phyloP scores from a whole-genome alignment of 2,113 vertebrate species.

The Siniperca knerii region DNA sequence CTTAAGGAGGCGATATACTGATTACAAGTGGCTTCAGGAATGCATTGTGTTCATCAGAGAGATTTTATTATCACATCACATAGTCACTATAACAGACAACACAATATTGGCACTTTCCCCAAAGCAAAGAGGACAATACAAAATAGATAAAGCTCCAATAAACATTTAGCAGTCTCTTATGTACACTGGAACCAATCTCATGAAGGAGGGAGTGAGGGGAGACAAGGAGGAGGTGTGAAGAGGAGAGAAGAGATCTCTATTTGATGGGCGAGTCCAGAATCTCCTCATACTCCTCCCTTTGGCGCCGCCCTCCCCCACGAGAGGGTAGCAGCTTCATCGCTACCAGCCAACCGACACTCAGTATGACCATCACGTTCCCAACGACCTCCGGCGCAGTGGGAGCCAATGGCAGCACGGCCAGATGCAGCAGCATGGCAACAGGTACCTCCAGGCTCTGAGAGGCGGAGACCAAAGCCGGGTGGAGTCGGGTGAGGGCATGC shows the following conservation, averaged over 20 bases:
- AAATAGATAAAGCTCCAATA: conserved; percentile 73
- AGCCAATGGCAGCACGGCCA: conserved; percentile 86
- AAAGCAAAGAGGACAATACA: conserved; percentile 72
- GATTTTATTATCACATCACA: conserved; percentile 81
- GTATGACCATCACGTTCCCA: conserved; percentile 89
- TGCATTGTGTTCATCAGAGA: conserved; percentile 51
- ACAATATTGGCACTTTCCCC: conserved; percentile 76
- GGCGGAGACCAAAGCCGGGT: conserved; percentile 93
- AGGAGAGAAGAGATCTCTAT: conserved; percentile 75
- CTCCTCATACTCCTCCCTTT: conserved; percentile 92
- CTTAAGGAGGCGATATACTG: neutral
- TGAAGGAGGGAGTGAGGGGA: conserved; percentile 6
- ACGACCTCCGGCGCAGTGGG: conserved; percentile 89
- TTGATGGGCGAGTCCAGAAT: conserved; percentile 96
- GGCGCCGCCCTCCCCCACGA: conserved; percentile 84
- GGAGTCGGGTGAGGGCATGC: conserved; percentile 91
- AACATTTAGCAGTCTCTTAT: conserved; percentile 69
- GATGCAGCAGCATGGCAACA: conserved; percentile 90
- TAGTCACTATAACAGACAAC: conserved; percentile 72
- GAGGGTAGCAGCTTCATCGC: conserved; percentile 79
- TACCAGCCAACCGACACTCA: conserved; percentile 85
- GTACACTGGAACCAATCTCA: conserved; percentile 45
- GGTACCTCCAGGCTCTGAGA: conserved; percentile 94
- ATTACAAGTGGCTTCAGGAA: conserved; percentile 40
- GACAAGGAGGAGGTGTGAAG: neutral